phyloP scores from a whole-genome alignment of 1,140 invertebrate genomes.

The Drosophila lowei region DNA sequence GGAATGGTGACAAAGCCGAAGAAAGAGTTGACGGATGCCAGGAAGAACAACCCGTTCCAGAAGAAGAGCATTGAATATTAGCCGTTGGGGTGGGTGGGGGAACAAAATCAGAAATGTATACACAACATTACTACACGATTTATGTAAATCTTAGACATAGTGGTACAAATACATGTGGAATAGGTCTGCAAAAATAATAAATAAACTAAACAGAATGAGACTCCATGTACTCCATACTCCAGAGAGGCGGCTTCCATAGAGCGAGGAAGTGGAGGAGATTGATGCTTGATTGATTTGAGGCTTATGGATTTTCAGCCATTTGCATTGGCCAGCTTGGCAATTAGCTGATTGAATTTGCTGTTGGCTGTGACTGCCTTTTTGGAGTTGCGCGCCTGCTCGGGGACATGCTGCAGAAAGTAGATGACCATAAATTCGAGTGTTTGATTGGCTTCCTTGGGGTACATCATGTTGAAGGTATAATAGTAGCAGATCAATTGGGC shows the following conservation, averaged over 20 bases:
- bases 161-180: conserved; percentile 70
- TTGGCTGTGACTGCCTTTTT: conserved; percentile 61
- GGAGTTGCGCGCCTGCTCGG: conserved; percentile 61
- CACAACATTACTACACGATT: conserved; percentile 78
- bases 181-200: conserved; percentile 71
- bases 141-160: conserved; percentile 73
- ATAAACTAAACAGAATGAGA: conserved; percentile 67
- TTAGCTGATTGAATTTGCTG: conserved; percentile 69
- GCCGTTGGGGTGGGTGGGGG: not conserved
- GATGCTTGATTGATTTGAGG: conserved; percentile 14
- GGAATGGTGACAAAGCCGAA: not conserved
- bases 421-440: conserved; percentile 79
- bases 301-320: conserved; percentile 41
- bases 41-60: not conserved
- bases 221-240: not conserved
- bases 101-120: conserved; percentile 71
- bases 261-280: conserved; percentile 33
- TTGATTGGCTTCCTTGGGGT: conserved; percentile 79
- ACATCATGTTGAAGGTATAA: conserved; percentile 81
- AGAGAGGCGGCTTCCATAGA: not conserved
- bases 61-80: conserved; percentile 1
- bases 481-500: conserved; percentile 75
- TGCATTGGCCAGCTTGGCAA: conserved; percentile 66
- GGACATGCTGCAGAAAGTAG: conserved; percentile 69
- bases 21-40: not conserved